Base-by-base conservation (phyloP, 2,888 invertebrate genomes). In the Hypselothyrea guttata region DNA sequence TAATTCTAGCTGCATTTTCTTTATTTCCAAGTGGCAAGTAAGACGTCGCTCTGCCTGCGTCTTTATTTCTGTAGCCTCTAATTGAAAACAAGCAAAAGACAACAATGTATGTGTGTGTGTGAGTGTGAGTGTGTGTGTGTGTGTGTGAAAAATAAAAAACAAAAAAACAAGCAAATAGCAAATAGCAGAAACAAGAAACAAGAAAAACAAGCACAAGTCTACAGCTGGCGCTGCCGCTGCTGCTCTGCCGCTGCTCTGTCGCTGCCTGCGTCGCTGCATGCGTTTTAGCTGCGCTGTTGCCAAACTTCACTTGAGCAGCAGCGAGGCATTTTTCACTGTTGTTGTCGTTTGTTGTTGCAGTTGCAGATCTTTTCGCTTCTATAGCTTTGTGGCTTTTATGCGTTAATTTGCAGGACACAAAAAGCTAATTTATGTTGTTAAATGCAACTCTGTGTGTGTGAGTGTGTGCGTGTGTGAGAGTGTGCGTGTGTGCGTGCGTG, bases 51-150 rank as follows among this genome's bases (percentile, higher is more conserved):
- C 22, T 22, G 22, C 22, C 5, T 22, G 22, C 22, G 22, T 22
- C 22, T 22, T 22, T 22, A 22, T 22, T 22, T 22, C 22, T 22
- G 62, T 58, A 55, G 76, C 54, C 73, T 81, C 84, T 81, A 81
- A 81, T 81, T 81, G 84, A 81, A 79, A 81, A 81, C 84, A 81
- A 81, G 78, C 84, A 78, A 72, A 73, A 61, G 59, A 41, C 40
- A 46, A 41, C 54, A 46, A 22, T 33, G 35, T 55, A 37, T 45
- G 28, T 44, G 11, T 34, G 9, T 57, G 27, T 44, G 15, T 61
- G 13, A 30, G 27, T 34, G 11, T 57, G 27, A 44, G 18, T 61
- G 13, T 33, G 27, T 16, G 38, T 58, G 13, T 41, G 40, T 65
- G 45, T 38, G n/a, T 48, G 48, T 45, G 66, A 42, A 59, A 57